Base-by-base conservation (phyloP, 2,797 vertebrate species). In the Nothura maculosa region DNA sequence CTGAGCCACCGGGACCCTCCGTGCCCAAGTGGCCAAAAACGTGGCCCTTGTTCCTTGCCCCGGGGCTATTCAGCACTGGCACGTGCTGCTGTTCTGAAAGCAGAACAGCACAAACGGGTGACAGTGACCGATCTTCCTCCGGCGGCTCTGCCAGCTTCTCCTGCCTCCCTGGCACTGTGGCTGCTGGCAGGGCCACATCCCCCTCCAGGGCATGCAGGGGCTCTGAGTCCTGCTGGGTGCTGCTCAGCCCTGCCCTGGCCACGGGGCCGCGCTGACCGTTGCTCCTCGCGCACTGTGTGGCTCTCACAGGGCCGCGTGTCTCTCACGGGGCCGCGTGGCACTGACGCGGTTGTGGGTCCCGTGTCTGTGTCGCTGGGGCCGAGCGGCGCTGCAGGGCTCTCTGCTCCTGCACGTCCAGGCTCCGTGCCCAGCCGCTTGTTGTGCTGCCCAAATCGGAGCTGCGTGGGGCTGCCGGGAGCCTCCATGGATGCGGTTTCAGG, bases 351-450 rank as follows among this genome's bases (percentile, higher is more conserved):
- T 21, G 24, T 12, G 21, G 47, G 47, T 21, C 47, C 47, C 18
- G 10, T 5, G 21, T 47, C 47, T 47, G 47, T 70, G 17, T 5
- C 87, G 52, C 79, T 64, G 19, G 9, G 32, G 57, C 12, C 60
- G 72, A 20, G 67, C 24, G 10, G 9, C 1, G 0, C 57, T 20
- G n/a, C 58, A 4, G 47, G 81, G 45, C 72, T 11, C 60, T 47
- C 7, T 9, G 81, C 85, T 61, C 9, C 10, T 88, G 30, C 88
- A 30, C 9, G 78, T 66, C 76, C 61, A 73, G 12, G 4, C 1
- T 34, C 30, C 60, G 73, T n/a, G 30, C 72, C 0, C 1, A 0
- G 66, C 57, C 22, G 0, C 5, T 80, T 1, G 2, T 3, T 30
- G 30, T 3, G 4, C 21, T 79, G 85, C 70, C 83, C 86, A 50